phyloP scores from a whole-genome alignment of 2,888 invertebrate species.

The Morpho achilles region DNA sequence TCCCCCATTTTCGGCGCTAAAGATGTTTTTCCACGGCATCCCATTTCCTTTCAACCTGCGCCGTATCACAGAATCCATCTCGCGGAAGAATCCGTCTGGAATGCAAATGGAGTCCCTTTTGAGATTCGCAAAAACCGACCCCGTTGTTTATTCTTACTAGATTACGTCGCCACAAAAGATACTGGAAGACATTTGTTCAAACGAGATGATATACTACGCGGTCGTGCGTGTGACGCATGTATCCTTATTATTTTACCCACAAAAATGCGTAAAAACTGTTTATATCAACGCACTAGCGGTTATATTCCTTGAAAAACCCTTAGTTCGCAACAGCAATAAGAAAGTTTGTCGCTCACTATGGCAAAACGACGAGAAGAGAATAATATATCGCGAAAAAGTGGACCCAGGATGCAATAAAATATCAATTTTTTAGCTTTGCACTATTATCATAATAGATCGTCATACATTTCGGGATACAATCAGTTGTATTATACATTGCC shows the following conservation, averaged over 20 bases:
- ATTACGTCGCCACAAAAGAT: slow-evolving; percentile 66
- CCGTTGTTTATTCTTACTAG: slow-evolving; percentile 65
- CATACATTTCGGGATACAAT: not conserved
- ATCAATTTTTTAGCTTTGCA: slow-evolving; percentile 64
- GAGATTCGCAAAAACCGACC: slow-evolving; percentile 38
- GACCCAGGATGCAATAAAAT: slow-evolving; percentile 72
- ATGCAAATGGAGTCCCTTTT: slow-evolving; percentile 45
- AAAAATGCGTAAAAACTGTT: slow-evolving; percentile 20
- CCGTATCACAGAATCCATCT: slow-evolving; percentile 17
- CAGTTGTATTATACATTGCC: slow-evolving; percentile 31
- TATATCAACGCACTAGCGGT: slow-evolving; percentile 31
- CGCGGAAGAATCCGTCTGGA: slow-evolving; percentile 33
- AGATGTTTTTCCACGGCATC: slow-evolving; percentile 13
- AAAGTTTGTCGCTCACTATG: slow-evolving; percentile 33
- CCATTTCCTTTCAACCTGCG: slow-evolving; percentile 12
- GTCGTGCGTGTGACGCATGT: slow-evolving; percentile 68
- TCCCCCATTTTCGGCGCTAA: not conserved
- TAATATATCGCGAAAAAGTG: slow-evolving; percentile 72
- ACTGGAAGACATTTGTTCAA: slow-evolving; percentile 64
- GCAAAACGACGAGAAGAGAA: slow-evolving; percentile 55
- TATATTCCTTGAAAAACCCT: slow-evolving; percentile 21
- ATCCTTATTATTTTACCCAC: slow-evolving; percentile 33
- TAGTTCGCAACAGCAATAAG: slow-evolving; percentile 7
- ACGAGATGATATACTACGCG: slow-evolving; percentile 71
- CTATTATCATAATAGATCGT: slow-evolving; percentile 12